These are phyloP conservation scores for Pinctada fucata DNA, from an alignment of 2,888 invertebrate genomes.

Conservation along the genomic window DNA sequence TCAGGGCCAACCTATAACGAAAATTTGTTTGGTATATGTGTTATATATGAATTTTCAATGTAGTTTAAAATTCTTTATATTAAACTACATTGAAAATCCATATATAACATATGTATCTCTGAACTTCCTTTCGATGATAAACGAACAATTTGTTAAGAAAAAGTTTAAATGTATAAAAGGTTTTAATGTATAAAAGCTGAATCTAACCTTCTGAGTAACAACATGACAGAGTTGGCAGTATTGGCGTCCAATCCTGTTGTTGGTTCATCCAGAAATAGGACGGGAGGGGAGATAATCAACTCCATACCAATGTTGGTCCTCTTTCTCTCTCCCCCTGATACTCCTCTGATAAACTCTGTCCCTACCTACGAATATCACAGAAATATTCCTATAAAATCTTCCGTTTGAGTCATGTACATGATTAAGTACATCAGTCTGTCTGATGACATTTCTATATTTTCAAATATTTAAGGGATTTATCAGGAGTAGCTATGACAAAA, in stretches of 20 bases:
- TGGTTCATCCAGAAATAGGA: conserved; percentile 77
- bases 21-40: not conserved
- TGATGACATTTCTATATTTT: too few species aligned
- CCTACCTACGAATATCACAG: conserved; percentile 64
- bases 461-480: too few species aligned
- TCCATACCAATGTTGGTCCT: conserved; percentile 77
- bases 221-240: conserved; percentile 76
- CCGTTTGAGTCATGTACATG: too few species aligned
- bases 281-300: conserved; percentile 74
- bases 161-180: too few species aligned
- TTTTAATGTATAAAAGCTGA: too few species aligned
- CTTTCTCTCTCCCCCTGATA: conserved; percentile 77
- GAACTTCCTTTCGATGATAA: too few species aligned
- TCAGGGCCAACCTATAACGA: conserved; percentile 65
- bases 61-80: not conserved
- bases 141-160: too few species aligned
- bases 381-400: not conserved
- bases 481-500: too few species aligned
- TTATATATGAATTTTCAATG: not conserved
- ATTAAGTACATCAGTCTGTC: too few species aligned
- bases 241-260: conserved; percentile 77
- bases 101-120: not conserved
- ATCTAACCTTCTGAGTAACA: conserved; percentile 69
- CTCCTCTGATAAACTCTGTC: conserved; percentile 75
- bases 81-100: not conserved